Percentiles rank a stretch among this genome's conserved stretches.
phyloP scores from a whole-genome alignment of 2,113 vertebrate species.

The Synodontis membranacea region DNA sequence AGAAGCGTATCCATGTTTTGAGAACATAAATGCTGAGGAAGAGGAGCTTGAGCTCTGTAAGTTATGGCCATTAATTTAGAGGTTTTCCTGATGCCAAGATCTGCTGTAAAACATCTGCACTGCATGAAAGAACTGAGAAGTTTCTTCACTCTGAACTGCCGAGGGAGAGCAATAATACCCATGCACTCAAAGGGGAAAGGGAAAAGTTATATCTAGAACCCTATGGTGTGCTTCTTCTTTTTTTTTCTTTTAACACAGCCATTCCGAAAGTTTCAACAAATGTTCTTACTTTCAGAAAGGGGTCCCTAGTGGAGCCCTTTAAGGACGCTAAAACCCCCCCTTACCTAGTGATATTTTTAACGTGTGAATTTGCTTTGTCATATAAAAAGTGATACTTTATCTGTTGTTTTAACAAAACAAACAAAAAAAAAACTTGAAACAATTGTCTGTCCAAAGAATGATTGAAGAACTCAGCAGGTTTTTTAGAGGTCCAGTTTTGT shows the following conservation, averaged over 20 bases:
- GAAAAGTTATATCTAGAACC: background rate
- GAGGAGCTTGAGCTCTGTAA: background rate
- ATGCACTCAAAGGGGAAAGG: background rate
- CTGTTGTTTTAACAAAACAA: background rate
- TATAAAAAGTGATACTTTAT: background rate
- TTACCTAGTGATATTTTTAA: background rate
- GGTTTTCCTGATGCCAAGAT: background rate
- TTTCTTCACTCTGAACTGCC: background rate
- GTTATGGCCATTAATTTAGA: background rate
- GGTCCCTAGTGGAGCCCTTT: background rate
- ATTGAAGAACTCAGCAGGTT: background rate
- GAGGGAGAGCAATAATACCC: background rate
- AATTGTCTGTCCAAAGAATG: background rate
- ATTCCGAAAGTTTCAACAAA: background rate
- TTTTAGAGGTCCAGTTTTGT: background rate
- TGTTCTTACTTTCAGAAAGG: background rate
- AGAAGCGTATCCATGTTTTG: background rate
- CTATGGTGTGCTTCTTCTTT: background rate
- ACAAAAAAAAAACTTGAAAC: background rate
- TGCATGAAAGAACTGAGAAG: background rate
- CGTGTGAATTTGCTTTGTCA: background rate
- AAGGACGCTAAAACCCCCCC: background rate
- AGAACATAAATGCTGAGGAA: background rate
- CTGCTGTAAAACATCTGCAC: slow-evolving; percentile 10
- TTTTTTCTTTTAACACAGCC: background rate